Base-by-base conservation (phyloP, 2,797 vertebrate species). In the Eurystomus glaucurus region DNA sequence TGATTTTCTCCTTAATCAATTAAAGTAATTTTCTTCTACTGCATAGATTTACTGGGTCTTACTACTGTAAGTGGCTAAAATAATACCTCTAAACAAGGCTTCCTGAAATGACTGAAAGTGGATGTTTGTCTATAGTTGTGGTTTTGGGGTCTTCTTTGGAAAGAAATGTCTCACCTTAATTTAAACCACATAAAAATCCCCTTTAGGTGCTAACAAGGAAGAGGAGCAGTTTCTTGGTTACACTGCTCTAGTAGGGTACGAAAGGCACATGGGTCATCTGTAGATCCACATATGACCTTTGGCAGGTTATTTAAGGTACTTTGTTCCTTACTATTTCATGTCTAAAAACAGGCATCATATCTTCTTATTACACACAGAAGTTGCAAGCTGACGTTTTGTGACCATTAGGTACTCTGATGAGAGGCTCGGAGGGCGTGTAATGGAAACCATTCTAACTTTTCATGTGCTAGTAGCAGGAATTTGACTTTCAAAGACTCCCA, bases 61-160 rank as follows among this genome's bases (percentile, higher is more conserved):
- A 51, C 31, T 81, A 18, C 11, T 61, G 8, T 78, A 83, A 88
- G 22, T 58, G 41, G 45, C 57, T 89, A 65, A 58, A 75, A n/a
- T 69, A 81, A 50, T 75, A 51, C 12, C 50, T n/a, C 31, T 79
- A 51, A 90, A 72, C 9, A 64, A 71, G 52, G 16, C 35, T 77
- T 96, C 57, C 65, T 87, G 57, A 69, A 92, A 68, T 94, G 29
- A 87, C 60, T 90, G 6, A 4, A 80, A 71, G 52, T 66, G 55
- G 5, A 11, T 93, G 33, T 61, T 87, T 74, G 15, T 50, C 17
- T 31, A 5, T 60, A 33, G 25, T 31, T 76, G 70, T 55, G 33
- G 28, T 54, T 82, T 76, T 74, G 45, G 87, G 77, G 65, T 88
- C 88, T 91, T 88, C n/a, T n/a, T n/a, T 71, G 78, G 84, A 72